A percentile compares a stretch with the other conserved stretches of the same genome.
Evolutionary conservation across 2,888 invertebrate species (phyloP).

Genomic region (Camponotus fellah): DNA sequence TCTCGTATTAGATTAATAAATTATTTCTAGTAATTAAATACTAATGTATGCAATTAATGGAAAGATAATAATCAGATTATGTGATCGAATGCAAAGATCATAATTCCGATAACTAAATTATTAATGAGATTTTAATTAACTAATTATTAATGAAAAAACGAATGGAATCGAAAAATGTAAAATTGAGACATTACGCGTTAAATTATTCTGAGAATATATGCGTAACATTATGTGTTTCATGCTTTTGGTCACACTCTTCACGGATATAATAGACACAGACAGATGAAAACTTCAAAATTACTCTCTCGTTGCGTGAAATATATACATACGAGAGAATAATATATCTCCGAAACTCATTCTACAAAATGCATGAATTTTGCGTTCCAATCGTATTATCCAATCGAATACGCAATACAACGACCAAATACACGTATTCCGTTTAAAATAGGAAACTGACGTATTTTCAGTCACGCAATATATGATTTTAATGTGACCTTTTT

Average conservation of each 20-base stretch:
- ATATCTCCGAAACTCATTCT: not conserved
- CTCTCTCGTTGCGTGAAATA: not conserved
- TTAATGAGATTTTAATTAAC: conserved; percentile 31
- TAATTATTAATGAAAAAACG: conserved; percentile 18
- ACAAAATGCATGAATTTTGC: not conserved
- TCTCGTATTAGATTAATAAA: not conserved
- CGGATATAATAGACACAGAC: not conserved
- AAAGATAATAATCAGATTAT: conserved; percentile 16
- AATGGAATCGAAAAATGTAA: not conserved
- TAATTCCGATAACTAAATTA: not conserved
- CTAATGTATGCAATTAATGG: conserved; percentile 15
- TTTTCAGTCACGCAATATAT: not conserved
- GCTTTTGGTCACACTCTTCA: not conserved
- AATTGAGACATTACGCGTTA: not conserved
- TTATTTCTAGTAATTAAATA: conserved; percentile 7
- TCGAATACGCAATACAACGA: not conserved
- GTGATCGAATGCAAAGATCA: not conserved
- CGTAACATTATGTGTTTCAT: not conserved
- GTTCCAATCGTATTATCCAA: not conserved
- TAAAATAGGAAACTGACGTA: conserved; percentile 10
- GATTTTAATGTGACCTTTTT: not conserved
- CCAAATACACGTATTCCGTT: not conserved
- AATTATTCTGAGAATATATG: conserved; percentile 16
- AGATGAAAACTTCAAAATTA: conserved; percentile 35
- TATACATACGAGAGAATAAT: not conserved